Percentiles rank a stretch among this genome's conserved stretches.
phyloP scores from a whole-genome alignment of 2,797 vertebrate species.

The Artibeus jamaicensis region DNA sequence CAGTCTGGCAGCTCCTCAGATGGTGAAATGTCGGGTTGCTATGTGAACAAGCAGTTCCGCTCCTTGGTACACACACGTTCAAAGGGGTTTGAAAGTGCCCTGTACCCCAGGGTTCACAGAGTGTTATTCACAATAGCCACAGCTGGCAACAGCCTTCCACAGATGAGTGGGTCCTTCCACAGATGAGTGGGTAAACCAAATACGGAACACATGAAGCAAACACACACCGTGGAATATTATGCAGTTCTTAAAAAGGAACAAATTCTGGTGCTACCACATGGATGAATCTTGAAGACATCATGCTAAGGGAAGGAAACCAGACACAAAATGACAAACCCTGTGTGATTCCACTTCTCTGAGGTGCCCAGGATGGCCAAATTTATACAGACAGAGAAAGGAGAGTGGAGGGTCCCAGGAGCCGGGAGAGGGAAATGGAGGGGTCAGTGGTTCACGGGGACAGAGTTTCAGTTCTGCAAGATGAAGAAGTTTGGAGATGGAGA shows the following conservation, averaged over 20 bases:
- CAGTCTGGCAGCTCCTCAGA: not conserved
- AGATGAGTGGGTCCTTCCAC: too few relatives aligned
- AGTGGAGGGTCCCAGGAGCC: rapidly evolving
- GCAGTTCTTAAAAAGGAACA: not conserved
- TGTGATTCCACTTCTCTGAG: not conserved
- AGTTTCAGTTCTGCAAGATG: not conserved
- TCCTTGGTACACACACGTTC: rapidly evolving
- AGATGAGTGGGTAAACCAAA: not conserved
- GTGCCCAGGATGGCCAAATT: not conserved
- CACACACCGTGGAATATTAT: not conserved
- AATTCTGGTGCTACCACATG: not conserved
- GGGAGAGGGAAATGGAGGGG: too few relatives aligned
- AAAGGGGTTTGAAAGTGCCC: not conserved
- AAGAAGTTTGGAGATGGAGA: not conserved
- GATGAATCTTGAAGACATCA: not conserved
- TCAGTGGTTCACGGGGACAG: not conserved
- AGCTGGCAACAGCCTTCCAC: not conserved
- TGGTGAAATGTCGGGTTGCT: not conserved
- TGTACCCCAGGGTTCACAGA: rapidly evolving
- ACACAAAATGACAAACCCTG: not conserved
- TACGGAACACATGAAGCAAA: not conserved
- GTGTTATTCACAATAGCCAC: not conserved
- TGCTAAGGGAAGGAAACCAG: not conserved
- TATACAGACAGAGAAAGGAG: not conserved
- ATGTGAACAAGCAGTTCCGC: not conserved